Conservation (phyloP, 2,113 vertebrate species). For the Deroptyus accipitrinus region DNA sequence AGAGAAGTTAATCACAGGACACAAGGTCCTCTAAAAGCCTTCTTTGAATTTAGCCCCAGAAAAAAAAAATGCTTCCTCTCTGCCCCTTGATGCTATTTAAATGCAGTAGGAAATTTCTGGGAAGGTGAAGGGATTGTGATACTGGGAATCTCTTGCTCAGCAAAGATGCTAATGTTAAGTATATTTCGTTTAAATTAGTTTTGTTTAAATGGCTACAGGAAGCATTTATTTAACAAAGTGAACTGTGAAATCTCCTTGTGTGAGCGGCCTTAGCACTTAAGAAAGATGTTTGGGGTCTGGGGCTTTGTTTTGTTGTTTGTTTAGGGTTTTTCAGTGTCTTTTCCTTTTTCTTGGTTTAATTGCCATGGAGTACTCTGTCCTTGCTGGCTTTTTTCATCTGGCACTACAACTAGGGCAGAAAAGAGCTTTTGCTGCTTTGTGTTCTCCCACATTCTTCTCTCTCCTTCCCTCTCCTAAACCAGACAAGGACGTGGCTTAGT, state of each 20-base stretch:
- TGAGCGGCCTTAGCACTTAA: neutral
- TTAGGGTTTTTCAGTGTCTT: neutral
- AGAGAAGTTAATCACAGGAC: conserved; percentile 64
- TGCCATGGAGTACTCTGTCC: neutral
- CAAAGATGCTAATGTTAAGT: conserved; percentile 6
- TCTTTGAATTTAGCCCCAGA: conserved; percentile 49
- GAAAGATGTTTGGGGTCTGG: neutral
- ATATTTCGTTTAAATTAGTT: neutral
- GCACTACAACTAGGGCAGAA: neutral
- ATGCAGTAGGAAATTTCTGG: conserved; percentile 26
- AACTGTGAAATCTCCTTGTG: neutral
- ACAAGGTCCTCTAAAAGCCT: conserved; percentile 49
- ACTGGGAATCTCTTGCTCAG: neutral
- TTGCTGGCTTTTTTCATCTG: neutral
- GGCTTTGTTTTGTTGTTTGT: neutral
- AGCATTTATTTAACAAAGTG: neutral
- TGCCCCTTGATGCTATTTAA: conserved; percentile 46
- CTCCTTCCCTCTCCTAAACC: neutral
- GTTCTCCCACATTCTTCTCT: neutral
- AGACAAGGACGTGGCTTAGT: neutral
- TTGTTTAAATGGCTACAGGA: neutral
- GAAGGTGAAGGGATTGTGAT: conserved; percentile 41
- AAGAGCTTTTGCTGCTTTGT: conserved; percentile 1
- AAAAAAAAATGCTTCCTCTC: conserved; percentile 25
- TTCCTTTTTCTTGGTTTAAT: neutral